phyloP scores from a whole-genome alignment of 2,888 invertebrate species.

The Lysandra bellargus region DNA sequence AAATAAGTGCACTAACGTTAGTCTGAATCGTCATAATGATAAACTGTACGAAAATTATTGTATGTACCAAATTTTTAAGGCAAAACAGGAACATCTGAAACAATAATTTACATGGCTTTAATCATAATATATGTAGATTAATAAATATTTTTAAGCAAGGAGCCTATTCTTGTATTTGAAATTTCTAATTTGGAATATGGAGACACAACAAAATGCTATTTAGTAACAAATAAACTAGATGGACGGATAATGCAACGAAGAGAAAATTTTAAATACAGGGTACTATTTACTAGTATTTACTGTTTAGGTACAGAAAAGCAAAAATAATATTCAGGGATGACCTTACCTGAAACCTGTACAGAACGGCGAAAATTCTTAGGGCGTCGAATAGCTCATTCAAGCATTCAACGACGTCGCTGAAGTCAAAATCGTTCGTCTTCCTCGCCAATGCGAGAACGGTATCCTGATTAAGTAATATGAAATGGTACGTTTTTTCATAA shows the following conservation, averaged over 20 bases:
- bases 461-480: not conserved
- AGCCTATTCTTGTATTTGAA: no score
- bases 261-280: no score
- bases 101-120: not conserved
- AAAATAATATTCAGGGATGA: not conserved
- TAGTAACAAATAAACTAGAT: no score
- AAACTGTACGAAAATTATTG: conserved; percentile 51
- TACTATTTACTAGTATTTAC: not conserved
- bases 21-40: conserved; percentile 48
- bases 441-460: not conserved
- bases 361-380: not conserved
- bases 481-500: not conserved
- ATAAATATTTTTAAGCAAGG: not conserved
- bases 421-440: not conserved
- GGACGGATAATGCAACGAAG: no score
- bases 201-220: no score
- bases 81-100: conserved; percentile 40
- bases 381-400: not conserved
- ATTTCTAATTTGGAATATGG: no score
- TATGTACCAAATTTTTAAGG: conserved; percentile 49
- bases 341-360: conserved; percentile 20
- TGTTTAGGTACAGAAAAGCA: not conserved
- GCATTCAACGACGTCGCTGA: not conserved
- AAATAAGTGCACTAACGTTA: conserved; percentile 49
- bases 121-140: not conserved